phyloP scores from a whole-genome alignment of 2,888 invertebrate genomes.

The Sisyra terminalis region DNA sequence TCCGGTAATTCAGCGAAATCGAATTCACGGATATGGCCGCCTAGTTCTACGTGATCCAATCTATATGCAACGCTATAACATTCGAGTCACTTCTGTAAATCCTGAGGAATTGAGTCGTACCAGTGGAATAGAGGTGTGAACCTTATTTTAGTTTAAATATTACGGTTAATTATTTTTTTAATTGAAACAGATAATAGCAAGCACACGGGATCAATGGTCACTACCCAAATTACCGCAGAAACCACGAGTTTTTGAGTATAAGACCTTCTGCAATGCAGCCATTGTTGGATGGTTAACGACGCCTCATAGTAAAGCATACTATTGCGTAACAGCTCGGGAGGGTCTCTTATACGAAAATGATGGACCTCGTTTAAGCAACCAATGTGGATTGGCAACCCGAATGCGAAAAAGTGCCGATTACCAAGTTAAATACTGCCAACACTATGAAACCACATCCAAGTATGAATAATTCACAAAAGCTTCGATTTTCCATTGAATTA shows the following conservation, averaged over 20 bases:
- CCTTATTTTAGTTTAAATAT: conserved; percentile 2
- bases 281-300: conserved; percentile 40
- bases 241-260: conserved; percentile 32
- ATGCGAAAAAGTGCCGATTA: conserved; percentile 25
- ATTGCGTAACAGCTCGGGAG: conserved; percentile 27
- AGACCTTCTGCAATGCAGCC: conserved; percentile 32
- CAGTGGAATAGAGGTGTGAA: conserved; percentile 31
- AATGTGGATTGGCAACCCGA: conserved; percentile 27
- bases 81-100: conserved; percentile 31
- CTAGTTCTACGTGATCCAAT: conserved; percentile 23
- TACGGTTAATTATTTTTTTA: background rate
- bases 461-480: background rate
- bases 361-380: conserved; percentile 24
- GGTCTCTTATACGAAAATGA: conserved; percentile 19
- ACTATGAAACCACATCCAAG: conserved; percentile 12
- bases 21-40: conserved; percentile 31
- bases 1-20: conserved; percentile 21
- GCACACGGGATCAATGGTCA: conserved; percentile 20
- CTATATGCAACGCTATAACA: conserved; percentile 30
- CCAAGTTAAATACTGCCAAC: conserved; percentile 23
- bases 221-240: conserved; percentile 36
- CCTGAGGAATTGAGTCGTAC: conserved; percentile 31
- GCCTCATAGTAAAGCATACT: conserved; percentile 25
- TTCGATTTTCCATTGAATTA: background rate
- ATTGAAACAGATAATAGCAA: background rate